phyloP scores from a whole-genome alignment of 2,797 vertebrate species.

The Mionectes olivaceus region DNA sequence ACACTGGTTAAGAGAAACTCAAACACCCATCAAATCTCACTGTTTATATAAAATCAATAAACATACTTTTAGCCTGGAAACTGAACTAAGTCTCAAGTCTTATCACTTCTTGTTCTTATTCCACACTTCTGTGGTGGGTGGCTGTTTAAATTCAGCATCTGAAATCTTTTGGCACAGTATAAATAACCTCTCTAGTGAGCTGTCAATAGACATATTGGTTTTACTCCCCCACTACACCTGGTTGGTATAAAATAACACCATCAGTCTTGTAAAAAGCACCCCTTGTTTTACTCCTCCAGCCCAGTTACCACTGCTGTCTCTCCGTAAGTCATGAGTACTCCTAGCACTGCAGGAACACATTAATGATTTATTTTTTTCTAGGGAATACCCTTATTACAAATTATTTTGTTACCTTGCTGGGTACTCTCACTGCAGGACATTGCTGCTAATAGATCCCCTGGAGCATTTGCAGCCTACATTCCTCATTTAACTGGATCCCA shows the following conservation, averaged over 20 bases:
- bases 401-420: conserved; percentile 40
- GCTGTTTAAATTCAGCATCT: neutral
- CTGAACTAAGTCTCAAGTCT: neutral
- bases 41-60: neutral
- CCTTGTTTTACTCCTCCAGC: conserved; percentile 19
- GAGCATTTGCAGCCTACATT: conserved; percentile 26
- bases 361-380: conserved; percentile 53
- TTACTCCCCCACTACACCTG: neutral
- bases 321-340: conserved; percentile 36
- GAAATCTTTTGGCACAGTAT: conserved; percentile 8
- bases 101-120: neutral
- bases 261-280: conserved; percentile 14
- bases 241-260: conserved; percentile 32
- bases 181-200: neutral
- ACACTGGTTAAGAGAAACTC: neutral
- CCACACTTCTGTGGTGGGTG: neutral
- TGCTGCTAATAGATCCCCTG: conserved; percentile 59
- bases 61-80: neutral
- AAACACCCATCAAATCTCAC: neutral
- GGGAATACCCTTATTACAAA: conserved; percentile 36
- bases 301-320: neutral
- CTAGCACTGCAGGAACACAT: conserved; percentile 22
- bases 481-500: conserved; percentile 46
- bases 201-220: conserved; percentile 39
- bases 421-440: conserved; percentile 23